phyloP scores from a whole-genome alignment of 2,888 invertebrate species.

The Cataglyphis albicans region DNA sequence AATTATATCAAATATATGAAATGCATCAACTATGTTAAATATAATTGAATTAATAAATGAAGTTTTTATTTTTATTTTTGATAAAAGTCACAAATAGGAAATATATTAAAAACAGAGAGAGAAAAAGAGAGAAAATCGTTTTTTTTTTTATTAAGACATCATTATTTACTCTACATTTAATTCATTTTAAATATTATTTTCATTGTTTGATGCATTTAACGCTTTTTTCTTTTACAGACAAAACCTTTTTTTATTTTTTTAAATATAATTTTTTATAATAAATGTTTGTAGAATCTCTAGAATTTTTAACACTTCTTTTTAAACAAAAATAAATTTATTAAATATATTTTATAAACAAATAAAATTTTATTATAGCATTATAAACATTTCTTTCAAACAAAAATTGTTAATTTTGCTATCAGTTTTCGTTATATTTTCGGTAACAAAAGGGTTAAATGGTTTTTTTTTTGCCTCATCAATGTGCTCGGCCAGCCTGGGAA shows the following conservation, averaged over 20 bases:
- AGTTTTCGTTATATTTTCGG: not conserved
- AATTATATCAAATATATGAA: slow-evolving; percentile 28
- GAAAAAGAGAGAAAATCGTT: not conserved
- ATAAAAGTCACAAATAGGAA: slow-evolving; percentile 2
- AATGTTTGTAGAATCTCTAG: not conserved
- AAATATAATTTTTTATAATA: not conserved
- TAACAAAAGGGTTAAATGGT: not conserved
- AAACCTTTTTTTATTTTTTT: not conserved
- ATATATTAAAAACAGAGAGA: slow-evolving; percentile 15
- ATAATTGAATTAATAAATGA: not conserved
- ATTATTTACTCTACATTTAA: not conserved
- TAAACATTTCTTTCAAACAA: not conserved
- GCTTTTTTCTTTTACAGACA: not conserved
- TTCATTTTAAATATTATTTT: slow-evolving; percentile 14
- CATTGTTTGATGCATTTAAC: not conserved
- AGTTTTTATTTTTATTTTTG: not conserved
- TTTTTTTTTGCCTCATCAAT: slow-evolving; percentile 13
- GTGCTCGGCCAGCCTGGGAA: not conserved
- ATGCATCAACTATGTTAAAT: not conserved
- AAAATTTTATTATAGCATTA: not conserved
- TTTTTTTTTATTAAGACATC: not conserved
- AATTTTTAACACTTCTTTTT: not conserved
- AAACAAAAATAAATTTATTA: not conserved
- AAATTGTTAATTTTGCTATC: not conserved
- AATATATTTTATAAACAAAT: not conserved